These are phyloP conservation scores for Calcarius lapponicus DNA, from an alignment of 2,797 vertebrate genomes.

Conservation along the genomic window DNA sequence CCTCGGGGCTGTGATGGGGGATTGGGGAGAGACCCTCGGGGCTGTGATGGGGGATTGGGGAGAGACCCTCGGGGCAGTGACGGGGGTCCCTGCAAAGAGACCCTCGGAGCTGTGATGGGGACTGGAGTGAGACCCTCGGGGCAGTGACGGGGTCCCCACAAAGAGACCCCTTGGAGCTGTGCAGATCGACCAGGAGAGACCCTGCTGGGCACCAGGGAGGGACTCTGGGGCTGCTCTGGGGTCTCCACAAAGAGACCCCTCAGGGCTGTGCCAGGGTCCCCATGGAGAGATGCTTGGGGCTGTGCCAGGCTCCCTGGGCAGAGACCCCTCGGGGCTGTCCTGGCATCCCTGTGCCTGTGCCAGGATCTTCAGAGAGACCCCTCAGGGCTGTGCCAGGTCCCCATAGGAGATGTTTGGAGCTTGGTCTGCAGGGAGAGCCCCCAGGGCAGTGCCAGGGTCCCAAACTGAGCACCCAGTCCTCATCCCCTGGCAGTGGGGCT, in stretches of 20 bases:
- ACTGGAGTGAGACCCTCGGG: background rate
- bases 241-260: too few relatives aligned
- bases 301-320: background rate
- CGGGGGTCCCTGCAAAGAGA: too few relatives aligned
- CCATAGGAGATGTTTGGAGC: background rate
- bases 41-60: background rate
- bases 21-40: too few relatives aligned
- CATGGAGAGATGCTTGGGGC: too few relatives aligned
- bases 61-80: too few relatives aligned
- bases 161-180: background rate
- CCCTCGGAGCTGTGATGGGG: too few relatives aligned
- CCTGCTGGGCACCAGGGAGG: background rate
- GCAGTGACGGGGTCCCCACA: background rate
- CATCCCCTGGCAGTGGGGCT: background rate
- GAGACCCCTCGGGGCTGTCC: background rate
- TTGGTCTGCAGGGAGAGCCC: background rate
- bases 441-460: background rate
- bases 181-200: background rate
- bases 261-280: rapidly evolving
- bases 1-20: too few relatives aligned
- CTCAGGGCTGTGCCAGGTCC: background rate
- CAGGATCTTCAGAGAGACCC: background rate
- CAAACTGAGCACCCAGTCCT: background rate
- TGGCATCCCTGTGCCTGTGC: background rate
- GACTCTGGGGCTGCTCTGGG: too few relatives aligned